phyloP scores from a whole-genome alignment of 2,888 invertebrate genomes.

The Stramonita haemastoma region DNA sequence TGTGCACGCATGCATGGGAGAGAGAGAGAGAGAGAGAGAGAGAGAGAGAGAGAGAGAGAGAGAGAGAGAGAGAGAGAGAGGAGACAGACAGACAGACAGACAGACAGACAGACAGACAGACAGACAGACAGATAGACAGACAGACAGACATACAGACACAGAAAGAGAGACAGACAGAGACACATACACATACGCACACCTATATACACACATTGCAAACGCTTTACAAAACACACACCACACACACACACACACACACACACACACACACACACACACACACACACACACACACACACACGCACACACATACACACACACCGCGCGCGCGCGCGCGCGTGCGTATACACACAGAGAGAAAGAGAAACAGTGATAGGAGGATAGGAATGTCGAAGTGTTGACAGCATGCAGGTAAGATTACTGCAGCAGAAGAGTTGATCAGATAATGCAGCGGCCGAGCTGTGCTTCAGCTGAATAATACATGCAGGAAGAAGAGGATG shows the following conservation, averaged over 20 bases:
- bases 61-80: background rate
- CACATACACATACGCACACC: background rate
- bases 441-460: background rate
- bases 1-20: no score
- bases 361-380: background rate
- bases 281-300: background rate
- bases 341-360: background rate
- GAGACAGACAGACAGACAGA: no score
- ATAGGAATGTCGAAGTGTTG: background rate
- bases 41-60: no score
- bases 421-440: background rate
- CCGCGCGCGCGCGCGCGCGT: no score
- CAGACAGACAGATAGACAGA: no score
- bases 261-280: conserved; percentile 7
- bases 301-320: no score
- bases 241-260: background rate
- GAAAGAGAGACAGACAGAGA: background rate
- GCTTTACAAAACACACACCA: background rate
- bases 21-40: no score
- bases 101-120: no score
- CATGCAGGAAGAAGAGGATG: background rate
- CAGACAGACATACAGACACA: background rate
- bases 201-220: background rate
- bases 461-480: background rate
- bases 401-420: background rate